A percentile compares a stretch with the other conserved stretches of the same genome.
phyloP scores from a whole-genome alignment of 2,797 vertebrate species.

The Anisognathus igniventris region DNA sequence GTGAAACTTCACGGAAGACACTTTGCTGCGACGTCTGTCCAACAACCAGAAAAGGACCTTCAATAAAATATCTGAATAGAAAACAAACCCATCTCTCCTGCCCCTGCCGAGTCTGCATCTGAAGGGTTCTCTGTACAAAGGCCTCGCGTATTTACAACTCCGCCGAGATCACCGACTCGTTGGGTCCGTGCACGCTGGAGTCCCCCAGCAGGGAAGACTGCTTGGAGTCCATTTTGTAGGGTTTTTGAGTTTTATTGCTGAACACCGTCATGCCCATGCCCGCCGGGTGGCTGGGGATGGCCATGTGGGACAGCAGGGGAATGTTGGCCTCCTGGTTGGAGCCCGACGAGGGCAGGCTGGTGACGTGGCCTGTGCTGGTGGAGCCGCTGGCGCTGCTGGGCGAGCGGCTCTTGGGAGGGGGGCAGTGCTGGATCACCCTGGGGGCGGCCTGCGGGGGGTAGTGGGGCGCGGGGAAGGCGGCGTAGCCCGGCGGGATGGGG shows the following conservation, averaged over 20 bases:
- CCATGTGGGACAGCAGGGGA: conserved; percentile 91
- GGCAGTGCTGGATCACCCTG: conserved; percentile 92
- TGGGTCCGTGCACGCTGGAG: conserved; percentile 85
- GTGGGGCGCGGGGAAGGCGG: conserved; percentile 91
- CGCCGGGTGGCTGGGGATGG: conserved; percentile 81
- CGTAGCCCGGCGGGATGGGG: conserved; percentile 92
- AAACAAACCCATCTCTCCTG: conserved; percentile 23
- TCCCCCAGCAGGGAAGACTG: conserved; percentile 87
- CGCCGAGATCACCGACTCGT: conserved; percentile 89
- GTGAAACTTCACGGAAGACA: conserved; percentile 80
- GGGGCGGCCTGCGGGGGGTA: conserved; percentile 82
- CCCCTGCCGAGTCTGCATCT: neutral
- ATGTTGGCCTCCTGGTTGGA: conserved; percentile 97
- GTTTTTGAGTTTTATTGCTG: conserved; percentile 87
- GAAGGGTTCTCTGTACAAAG: conserved; percentile 66
- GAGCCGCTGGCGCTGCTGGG: conserved; percentile 98
- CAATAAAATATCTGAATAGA: conserved; percentile 75
- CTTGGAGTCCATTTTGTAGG: conserved; percentile 86
- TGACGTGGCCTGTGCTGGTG: conserved; percentile 95
- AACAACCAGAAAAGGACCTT: conserved; percentile 68
- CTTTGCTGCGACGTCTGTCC: conserved; percentile 68
- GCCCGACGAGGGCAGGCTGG: conserved; percentile 91
- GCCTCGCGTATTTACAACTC: conserved; percentile 80
- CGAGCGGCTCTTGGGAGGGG: conserved; percentile 95
- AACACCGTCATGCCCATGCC: conserved; percentile 82